phyloP scores from a whole-genome alignment of 2,113 vertebrate genomes.

The Brienomyrus brachyistius region DNA sequence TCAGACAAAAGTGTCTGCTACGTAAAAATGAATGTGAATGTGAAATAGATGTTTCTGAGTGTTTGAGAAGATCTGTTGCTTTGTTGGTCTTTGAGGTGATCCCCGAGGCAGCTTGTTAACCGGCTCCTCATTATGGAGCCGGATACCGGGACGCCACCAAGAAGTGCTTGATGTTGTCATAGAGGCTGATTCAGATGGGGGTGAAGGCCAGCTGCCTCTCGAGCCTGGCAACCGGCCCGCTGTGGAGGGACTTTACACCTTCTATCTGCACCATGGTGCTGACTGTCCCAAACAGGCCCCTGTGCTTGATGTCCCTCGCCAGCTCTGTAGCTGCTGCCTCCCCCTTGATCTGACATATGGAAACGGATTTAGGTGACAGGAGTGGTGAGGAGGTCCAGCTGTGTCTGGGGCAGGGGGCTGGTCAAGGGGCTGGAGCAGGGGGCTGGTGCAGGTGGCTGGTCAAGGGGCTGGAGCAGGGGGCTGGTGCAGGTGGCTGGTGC shows the following conservation, averaged over 20 bases:
- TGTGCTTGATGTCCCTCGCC: conserved; percentile 58
- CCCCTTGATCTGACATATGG: conserved; percentile 67
- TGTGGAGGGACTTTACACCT: conserved; percentile 65
- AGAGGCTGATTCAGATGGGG: conserved; percentile 74
- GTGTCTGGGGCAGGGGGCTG: not conserved
- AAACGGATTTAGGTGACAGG: not conserved
- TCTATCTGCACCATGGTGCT: conserved; percentile 69
- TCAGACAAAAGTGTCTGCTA: not conserved
- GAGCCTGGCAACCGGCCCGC: conserved; percentile 68
- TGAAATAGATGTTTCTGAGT: conserved; percentile 71
- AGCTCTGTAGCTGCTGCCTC: conserved; percentile 46
- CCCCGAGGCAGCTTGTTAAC: not conserved
- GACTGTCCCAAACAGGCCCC: conserved; percentile 73
- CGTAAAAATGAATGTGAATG: not conserved
- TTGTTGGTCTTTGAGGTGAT: not conserved
- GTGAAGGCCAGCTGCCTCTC: conserved; percentile 75
- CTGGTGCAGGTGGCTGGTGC: too few species aligned
- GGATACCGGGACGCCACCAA: too few species aligned
- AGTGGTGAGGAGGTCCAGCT: not conserved
- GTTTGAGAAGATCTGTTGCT: not conserved
- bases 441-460: too few species aligned
- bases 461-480: too few species aligned
- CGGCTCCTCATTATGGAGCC: not conserved
- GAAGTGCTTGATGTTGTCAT: conserved; percentile 53
- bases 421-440: too few species aligned